Evolutionary conservation across 1,140 invertebrate species (phyloP), one percentile per base, ranked within the genome.

Genomic region (Drosophila mayri): DNA sequence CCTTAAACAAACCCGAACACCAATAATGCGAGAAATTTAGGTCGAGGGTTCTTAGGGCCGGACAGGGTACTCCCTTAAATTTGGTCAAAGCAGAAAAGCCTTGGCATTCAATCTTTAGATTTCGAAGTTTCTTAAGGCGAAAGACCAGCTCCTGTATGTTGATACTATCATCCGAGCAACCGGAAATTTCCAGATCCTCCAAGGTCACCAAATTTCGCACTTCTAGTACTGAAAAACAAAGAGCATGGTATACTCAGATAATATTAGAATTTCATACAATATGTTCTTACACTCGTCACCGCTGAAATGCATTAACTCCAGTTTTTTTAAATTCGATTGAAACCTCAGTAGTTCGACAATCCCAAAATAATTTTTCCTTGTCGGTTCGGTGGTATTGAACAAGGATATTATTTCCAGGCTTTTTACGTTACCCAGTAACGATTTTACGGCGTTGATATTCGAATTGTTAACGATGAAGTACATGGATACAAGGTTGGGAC

Each of bases 391-490:
- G 35, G 4, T 12, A 32, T 32, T 11, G 32, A 0, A 32, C 9
- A 35, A 35, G 35, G 11, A 5, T 0, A 44, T 20, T 20, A 5
- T 3, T 44, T 0, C 20, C 11, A 44, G 11, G 43, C 43, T 22
- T 20, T 6, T 22, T 44, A 20, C 18, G 5, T 20, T 44, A 22
- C 10, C 6, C 43, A 44, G 20, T 2, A 44, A 7, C 6, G 43
- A 14, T 44, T 22, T 44, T 14, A 44, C 2, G 10, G 5, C 6
- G 2, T 14, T 14, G 11, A 44, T 1, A 14, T 14, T 44, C 6
- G 6, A 5, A 4, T 3, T 1, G 1, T 1, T 0, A 20, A 20
- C 5, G 2, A 12, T 1, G 1, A 20, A 1, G 2, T 12, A 1
- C 6, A 44, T 14, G 18, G 11, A 44, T 44, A 22, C 2, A 11